Conservation (phyloP, 2,113 vertebrate species). For the Alaudala cheleensis region DNA sequence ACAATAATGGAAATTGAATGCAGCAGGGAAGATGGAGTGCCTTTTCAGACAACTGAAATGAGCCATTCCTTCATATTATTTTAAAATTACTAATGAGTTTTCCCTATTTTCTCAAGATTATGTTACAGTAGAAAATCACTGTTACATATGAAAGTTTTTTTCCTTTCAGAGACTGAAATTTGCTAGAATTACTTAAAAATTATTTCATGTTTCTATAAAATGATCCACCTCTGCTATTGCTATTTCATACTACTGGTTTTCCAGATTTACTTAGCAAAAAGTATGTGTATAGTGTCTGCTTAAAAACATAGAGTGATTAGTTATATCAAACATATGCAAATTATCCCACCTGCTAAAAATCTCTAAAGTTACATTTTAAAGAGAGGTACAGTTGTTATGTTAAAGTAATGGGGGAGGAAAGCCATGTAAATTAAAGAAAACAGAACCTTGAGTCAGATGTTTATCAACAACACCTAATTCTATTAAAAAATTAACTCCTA, state of each 20-base stretch:
- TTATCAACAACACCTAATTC: background rate
- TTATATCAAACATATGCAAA: background rate
- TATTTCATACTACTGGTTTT: constrained; percentile 2
- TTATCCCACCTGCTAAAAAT: background rate
- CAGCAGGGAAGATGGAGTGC: background rate
- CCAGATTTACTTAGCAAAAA: constrained; percentile 24
- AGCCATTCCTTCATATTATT: background rate
- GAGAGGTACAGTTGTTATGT: background rate
- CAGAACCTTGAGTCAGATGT: background rate
- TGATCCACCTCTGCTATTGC: background rate
- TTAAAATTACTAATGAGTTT: background rate
- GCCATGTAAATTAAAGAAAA: background rate
- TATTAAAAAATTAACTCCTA: background rate
- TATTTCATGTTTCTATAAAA: constrained; percentile 25
- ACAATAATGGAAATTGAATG: background rate
- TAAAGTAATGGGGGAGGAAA: background rate
- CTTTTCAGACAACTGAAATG: background rate
- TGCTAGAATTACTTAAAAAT: background rate
- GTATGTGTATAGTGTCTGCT: background rate
- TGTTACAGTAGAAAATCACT: background rate
- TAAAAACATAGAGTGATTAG: background rate
- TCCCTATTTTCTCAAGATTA: background rate
- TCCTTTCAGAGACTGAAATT: background rate
- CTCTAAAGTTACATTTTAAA: background rate
- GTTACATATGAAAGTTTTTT: background rate